Conservation (phyloP, 2,797 vertebrate species). For the Gallinago nigripennis region DNA sequence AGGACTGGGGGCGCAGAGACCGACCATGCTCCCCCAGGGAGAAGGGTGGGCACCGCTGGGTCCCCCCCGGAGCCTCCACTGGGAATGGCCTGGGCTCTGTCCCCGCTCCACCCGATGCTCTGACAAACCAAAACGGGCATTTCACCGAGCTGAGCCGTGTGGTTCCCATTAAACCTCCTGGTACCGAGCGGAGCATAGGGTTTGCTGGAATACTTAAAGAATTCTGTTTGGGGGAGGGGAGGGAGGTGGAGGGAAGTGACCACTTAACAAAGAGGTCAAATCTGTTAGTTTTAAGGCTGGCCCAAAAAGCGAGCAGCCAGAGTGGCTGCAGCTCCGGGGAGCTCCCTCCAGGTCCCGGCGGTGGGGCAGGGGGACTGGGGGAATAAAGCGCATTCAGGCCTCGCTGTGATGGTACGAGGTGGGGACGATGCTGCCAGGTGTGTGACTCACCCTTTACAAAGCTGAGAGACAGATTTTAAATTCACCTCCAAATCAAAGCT, state of each 20-base stretch:
- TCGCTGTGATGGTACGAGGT: not conserved
- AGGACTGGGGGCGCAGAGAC: not conserved
- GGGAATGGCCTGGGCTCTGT: constrained; percentile 76
- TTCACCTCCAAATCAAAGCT: not conserved
- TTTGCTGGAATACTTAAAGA: not conserved
- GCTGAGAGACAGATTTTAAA: not conserved
- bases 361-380: not conserved
- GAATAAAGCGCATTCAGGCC: accelerated
- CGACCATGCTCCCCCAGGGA: constrained; percentile 71
- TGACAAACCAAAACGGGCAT: constrained; percentile 79
- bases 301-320: not conserved
- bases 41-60: constrained; percentile 81
- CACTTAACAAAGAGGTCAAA: not conserved
- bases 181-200: not conserved
- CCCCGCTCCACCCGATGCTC: constrained; percentile 80
- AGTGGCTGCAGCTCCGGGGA: not conserved
- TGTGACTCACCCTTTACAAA: not conserved
- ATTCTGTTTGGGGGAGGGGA: not conserved
- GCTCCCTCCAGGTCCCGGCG: accelerated
- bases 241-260: not conserved
- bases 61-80: constrained; percentile 81
- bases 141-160: constrained; percentile 80
- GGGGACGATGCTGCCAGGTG: not conserved
- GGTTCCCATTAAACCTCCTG: constrained; percentile 81
- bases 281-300: not conserved